Base-by-base conservation (phyloP, 2,888 invertebrate genomes). In the Scaptomyza reducta region DNA sequence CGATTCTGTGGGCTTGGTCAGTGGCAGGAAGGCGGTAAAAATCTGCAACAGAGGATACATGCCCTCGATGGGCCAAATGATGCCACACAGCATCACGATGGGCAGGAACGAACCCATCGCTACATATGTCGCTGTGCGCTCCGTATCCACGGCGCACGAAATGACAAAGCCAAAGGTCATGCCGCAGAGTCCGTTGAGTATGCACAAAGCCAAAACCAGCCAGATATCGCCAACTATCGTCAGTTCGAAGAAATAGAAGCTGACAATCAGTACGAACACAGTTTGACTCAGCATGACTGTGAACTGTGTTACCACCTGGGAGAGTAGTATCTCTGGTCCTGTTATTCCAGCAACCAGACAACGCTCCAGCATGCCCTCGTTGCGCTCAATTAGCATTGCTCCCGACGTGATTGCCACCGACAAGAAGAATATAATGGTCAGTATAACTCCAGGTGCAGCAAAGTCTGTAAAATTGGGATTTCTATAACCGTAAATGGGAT, bases 41-140 rank as follows among this genome's bases (percentile, higher is more conserved):
- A 94, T 94, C 89, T 94, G 94, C 5, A 97, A 92, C 42, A 95
- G 84, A 0, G 93, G 92, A 89, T 97, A 97, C 96, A 98, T 98
- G 41, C 96, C 97, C 93, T 98, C 97, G 68, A 97, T 93, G 0
- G 98, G 98, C 98, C 98, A 98, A 79, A 98, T 96, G 67, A 98
- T 97, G 51, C 97, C 97, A 78, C 97, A 97, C 6, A 97, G 92
- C 94, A 97, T 94, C 18, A 97, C 95, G 90, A 97, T 96, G 1
- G 97, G 97, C 66, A 97, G 91, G 91, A 97, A 97, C 1, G 96
- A 96, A 0, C 97, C 97, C 91, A 97, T 93, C 0, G 97, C 96
- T 87, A 97, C 92, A 88, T 97, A 97, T 0, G 97, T 97, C 0
- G 97, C 97, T 0, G 96, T 96, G 66, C 96, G 93, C 89, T 97